Evolutionary conservation across 2,888 invertebrate species (phyloP), one percentile per base, ranked within the genome.

Genomic region (Acrocera orbiculus): DNA sequence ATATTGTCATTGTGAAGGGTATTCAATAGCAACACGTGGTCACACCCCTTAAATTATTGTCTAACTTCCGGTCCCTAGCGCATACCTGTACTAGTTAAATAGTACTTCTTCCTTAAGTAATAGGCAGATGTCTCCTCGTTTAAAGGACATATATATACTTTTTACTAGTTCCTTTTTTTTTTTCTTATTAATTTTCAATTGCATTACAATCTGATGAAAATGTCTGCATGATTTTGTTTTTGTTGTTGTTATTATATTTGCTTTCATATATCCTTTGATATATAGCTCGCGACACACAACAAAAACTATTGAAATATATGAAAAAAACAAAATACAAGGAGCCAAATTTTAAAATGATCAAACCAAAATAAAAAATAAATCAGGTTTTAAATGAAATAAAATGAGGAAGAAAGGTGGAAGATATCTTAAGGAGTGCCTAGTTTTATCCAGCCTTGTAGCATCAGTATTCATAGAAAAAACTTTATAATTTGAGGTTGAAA

Each of bases 41-140:
- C 42, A 42, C 42, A 42, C 40, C 42, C 42, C 38, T 38, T 36
- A 42, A 40, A 38, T 39, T 38, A 42, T 42, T 42, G 38, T 42
- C 37, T 28, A 33, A 42, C 38, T 36, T 42, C 40, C 42, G 42
- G 40, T 29, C 34, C 16, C 25, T 16, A 25, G 13, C 22, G 16
- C 8, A 22, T 15, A 22, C 6, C 26, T 10, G 6, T n/a, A 31
- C 24, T 16, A 25, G 22, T n/a, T 7, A 6, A 29, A n/a, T n/a
- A n/a, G n/a, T n/a, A n/a, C n/a, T n/a, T n/a, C n/a, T n/a, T n/a
- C n/a, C n/a, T n/a, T n/a, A n/a, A n/a, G n/a, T n/a, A n/a, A n/a
- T n/a, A n/a, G n/a, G n/a, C n/a, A n/a, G n/a, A n/a, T n/a, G n/a
- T n/a, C n/a, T n/a, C n/a, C n/a, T n/a, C n/a, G n/a, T n/a, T n/a